These are phyloP conservation scores for Sarcophaga variegata DNA, from an alignment of 2,888 invertebrate species.

Conservation along the genomic window DNA sequence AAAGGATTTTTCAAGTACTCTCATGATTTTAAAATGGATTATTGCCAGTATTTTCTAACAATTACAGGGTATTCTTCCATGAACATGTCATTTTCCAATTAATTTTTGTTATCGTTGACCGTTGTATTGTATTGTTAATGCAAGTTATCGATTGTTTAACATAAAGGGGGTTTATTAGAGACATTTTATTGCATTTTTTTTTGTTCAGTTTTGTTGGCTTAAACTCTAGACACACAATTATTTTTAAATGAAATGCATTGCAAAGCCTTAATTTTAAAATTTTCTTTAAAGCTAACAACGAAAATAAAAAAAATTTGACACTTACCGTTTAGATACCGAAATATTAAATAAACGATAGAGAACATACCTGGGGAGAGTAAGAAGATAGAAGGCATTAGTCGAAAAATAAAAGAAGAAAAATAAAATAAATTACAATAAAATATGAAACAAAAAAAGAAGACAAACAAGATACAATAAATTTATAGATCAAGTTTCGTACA, in stretches of 20 bases:
- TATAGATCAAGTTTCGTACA: no score
- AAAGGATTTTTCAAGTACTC: constrained; percentile 44
- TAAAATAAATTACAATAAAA: background rate
- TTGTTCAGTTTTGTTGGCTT: background rate
- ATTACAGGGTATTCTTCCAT: background rate
- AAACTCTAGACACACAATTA: constrained; percentile 26
- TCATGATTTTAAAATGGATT: constrained; percentile 23
- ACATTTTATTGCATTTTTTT: background rate
- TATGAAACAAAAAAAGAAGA: background rate
- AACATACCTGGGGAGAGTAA: constrained; percentile 57
- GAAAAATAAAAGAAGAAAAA: background rate
- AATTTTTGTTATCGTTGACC: constrained; percentile 7
- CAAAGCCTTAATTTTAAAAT: background rate
- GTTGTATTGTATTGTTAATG: background rate
- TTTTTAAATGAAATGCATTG: background rate
- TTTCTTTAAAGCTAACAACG: no score
- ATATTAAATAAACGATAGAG: constrained; percentile 60
- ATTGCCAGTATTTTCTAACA: constrained; percentile 1
- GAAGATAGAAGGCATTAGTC: background rate
- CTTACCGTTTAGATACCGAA: constrained; percentile 42
- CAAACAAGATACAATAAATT: no score
- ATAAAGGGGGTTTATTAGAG: no score
- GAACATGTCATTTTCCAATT: constrained; percentile 22
- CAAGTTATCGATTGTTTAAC: no score
- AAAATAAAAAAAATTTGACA: constrained; percentile 32